Conservation (phyloP, 1,140 invertebrate species). For the Platorchestia sp. region DNA sequence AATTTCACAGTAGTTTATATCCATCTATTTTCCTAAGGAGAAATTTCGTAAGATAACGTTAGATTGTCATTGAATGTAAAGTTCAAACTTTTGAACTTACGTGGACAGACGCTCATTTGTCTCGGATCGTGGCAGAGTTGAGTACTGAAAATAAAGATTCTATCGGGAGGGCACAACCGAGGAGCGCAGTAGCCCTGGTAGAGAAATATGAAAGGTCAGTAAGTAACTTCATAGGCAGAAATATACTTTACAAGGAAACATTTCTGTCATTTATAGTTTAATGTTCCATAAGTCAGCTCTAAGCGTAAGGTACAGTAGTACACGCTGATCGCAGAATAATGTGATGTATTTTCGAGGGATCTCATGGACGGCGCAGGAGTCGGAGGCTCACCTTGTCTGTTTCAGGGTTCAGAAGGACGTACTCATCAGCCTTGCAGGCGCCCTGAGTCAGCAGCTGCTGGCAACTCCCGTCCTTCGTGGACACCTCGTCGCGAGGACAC, state of each 20-base stretch:
- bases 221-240: background rate
- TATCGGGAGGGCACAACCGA: constrained; percentile 59
- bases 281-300: background rate
- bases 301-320: background rate
- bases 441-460: constrained; percentile 62
- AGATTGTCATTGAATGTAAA: background rate
- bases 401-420: constrained; percentile 61
- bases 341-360: background rate
- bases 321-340: background rate
- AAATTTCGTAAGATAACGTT: too few relatives aligned
- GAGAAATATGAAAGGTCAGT: background rate
- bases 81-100: constrained; percentile 27
- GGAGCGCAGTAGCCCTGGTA: constrained; percentile 62
- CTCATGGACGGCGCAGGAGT: background rate
- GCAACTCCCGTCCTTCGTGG: constrained; percentile 59
- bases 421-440: constrained; percentile 59
- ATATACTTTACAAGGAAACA: background rate
- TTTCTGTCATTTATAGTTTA: background rate
- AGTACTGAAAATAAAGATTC: constrained; percentile 62
- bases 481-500: constrained; percentile 59
- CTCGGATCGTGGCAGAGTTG: constrained; percentile 63
- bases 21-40: too few relatives aligned
- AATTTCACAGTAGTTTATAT: too few relatives aligned
- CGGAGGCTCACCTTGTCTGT: constrained; percentile 58
- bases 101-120: constrained; percentile 57